A percentile compares a stretch with the other conserved stretches of the same genome.
Evolutionary conservation across 2,113 vertebrate genomes (phyloP).

Genomic region (Apeltes quadracus): DNA sequence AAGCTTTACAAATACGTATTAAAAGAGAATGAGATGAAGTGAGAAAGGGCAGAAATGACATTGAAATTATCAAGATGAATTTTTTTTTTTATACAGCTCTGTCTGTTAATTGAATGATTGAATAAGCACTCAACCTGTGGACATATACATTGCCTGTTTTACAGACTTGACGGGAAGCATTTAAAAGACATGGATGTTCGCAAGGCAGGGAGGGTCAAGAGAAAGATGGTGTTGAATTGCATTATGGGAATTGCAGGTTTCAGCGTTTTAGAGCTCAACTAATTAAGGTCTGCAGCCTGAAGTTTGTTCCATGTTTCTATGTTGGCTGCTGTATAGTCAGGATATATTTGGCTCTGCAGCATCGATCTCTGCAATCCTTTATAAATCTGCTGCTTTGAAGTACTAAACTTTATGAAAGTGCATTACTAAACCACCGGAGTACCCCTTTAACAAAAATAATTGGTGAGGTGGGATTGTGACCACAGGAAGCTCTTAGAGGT

Average conservation of each 20-base stretch:
- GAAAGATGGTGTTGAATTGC: neutral
- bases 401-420: conserved; percentile 38
- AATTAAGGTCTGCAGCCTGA: conserved; percentile 17
- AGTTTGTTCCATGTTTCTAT: conserved; percentile 8
- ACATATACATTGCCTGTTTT: neutral
- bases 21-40: conserved; percentile 18
- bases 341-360: conserved; percentile 11
- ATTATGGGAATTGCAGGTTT: conserved; percentile 6
- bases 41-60: conserved; percentile 12
- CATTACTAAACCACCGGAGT: conserved; percentile 37
- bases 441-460: conserved; percentile 61
- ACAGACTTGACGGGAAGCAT: neutral
- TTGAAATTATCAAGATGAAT: conserved; percentile 4
- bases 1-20: conserved; percentile 24
- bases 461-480: conserved; percentile 53
- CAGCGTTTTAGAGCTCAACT: neutral
- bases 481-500: conserved; percentile 65
- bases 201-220: neutral
- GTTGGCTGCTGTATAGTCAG: neutral
- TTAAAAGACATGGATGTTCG: neutral
- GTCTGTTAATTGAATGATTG: neutral
- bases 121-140: neutral
- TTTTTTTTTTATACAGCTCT: neutral
- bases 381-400: conserved; percentile 15
- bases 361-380: conserved; percentile 31